A percentile compares a stretch with the other conserved stretches of the same genome.
These are phyloP conservation scores for Lacanobia wlatinum DNA, from an alignment of 2,888 invertebrate genomes.

Conservation along the genomic window DNA sequence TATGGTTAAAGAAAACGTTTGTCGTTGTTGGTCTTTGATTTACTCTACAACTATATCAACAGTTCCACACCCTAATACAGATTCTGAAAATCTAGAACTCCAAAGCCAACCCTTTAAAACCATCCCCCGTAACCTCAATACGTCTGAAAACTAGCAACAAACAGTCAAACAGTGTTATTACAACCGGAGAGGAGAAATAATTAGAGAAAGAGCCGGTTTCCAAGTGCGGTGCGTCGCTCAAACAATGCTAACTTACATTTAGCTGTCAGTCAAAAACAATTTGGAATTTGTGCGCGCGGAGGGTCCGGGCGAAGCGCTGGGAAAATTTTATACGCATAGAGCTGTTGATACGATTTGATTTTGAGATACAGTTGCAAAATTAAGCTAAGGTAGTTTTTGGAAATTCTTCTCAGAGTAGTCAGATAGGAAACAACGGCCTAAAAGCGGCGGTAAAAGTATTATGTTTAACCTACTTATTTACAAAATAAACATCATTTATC, in stretches of 20 bases:
- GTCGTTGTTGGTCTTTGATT: no score
- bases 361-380: neutral
- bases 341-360: slow-evolving; percentile 66
- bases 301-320: slow-evolving; percentile 81
- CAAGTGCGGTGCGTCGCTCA: slow-evolving; percentile 87
- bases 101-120: slow-evolving; percentile 23
- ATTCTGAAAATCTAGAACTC: neutral
- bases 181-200: slow-evolving; percentile 80
- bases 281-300: slow-evolving; percentile 90
- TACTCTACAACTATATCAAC: no score
- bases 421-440: no score
- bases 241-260: slow-evolving; percentile 91
- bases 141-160: slow-evolving; percentile 61
- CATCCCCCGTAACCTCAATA: slow-evolving; percentile 49
- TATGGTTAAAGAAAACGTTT: no score
- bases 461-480: no score
- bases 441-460: no score
- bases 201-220: slow-evolving; percentile 86
- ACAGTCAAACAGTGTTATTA: slow-evolving; percentile 59
- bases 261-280: slow-evolving; percentile 91
- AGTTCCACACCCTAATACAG: neutral
- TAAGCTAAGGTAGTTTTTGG: neutral
- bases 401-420: no score
- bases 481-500: no score
- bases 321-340: slow-evolving; percentile 79